Evolutionary conservation across 2,797 vertebrate species (phyloP).

Genomic region (Gorsachius magnificus): DNA sequence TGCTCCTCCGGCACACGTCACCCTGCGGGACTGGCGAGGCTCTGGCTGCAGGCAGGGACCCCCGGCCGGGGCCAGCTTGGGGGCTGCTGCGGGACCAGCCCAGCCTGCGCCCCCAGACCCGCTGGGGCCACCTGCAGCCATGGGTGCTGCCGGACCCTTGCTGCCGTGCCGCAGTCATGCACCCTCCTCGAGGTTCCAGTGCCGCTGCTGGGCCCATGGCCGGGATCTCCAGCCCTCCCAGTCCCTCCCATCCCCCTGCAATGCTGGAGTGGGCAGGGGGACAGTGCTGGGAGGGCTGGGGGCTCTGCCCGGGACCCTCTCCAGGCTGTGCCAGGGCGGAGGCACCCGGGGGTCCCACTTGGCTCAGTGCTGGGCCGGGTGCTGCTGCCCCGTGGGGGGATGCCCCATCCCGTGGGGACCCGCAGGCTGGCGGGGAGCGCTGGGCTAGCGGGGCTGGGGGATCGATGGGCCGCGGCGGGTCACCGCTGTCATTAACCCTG

Average conservation of each 20-base stretch:
- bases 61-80: background rate
- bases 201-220: background rate
- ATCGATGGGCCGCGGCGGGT: constrained; percentile 52
- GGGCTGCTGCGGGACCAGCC: no score
- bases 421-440: no score
- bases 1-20: rapidly evolving
- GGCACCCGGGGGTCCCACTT: background rate
- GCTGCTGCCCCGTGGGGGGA: background rate
- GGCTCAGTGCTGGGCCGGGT: background rate
- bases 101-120: background rate
- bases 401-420: background rate
- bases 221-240: no score
- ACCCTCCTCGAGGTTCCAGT: background rate
- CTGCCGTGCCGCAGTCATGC: rapidly evolving
- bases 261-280: background rate
- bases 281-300: background rate
- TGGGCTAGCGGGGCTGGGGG: background rate
- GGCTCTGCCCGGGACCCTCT: background rate
- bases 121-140: no score
- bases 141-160: background rate
- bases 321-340: background rate
- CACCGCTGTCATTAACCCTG: constrained; percentile 61
- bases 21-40: background rate
- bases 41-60: background rate
- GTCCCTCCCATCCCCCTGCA: background rate